Conservation (phyloP, 2,113 vertebrate species). For the Herpailurus yagouaroundi region DNA sequence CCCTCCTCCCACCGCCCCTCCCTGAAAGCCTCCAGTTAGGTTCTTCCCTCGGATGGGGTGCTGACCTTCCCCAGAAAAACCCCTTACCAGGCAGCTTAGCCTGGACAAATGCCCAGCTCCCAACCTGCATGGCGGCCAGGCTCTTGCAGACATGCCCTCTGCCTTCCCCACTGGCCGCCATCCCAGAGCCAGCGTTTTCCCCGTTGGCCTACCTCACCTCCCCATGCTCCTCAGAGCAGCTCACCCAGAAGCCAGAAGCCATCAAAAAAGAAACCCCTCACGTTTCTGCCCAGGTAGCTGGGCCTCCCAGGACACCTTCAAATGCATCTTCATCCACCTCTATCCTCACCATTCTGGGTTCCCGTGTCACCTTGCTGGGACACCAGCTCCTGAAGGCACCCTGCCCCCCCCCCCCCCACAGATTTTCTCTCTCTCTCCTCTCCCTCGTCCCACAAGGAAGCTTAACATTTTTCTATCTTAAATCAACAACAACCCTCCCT, state of each 20-base stretch:
- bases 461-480: not conserved
- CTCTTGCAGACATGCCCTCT: not conserved
- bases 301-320: not conserved
- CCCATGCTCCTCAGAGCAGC: not conserved
- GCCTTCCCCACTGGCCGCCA: not conserved
- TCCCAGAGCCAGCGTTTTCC: not conserved
- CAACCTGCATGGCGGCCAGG: too few relatives aligned
- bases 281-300: not conserved
- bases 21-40: not conserved
- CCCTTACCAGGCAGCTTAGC: not conserved
- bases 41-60: not conserved
- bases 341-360: fast-evolving
- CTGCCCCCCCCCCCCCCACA: not conserved
- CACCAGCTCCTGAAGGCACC: not conserved
- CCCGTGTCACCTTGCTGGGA: not conserved
- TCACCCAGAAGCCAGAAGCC: not conserved
- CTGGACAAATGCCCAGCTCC: not conserved
- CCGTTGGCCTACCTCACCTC: not conserved
- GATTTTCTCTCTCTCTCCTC: not conserved
- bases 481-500: not conserved
- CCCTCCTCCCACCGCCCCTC: not conserved
- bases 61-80: not conserved
- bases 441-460: not conserved
- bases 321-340: fast-evolving
- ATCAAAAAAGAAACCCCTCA: not conserved